Percentiles rank a stretch among this genome's conserved stretches.
Conservation (phyloP, 2,113 vertebrate genomes). For the Rissa tridactyla region DNA sequence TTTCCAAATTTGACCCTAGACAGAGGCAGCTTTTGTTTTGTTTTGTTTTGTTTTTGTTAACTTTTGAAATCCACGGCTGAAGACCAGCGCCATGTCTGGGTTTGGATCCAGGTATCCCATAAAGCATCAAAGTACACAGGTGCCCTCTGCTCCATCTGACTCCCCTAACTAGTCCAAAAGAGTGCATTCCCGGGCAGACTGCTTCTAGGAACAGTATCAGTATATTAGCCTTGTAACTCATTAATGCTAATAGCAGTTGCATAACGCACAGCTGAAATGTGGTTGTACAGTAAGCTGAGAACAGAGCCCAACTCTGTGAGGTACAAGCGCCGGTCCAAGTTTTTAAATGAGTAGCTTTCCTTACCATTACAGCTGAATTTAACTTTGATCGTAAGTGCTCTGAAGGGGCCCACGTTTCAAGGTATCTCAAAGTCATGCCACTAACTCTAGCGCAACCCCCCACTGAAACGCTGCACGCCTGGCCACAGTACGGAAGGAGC, state of each 20-base stretch:
- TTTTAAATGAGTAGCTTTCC: not conserved
- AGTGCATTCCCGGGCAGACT: not conserved
- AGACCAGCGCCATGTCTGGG: not conserved
- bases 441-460: not conserved
- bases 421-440: not conserved
- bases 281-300: not conserved
- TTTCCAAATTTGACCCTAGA: not conserved
- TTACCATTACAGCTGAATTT: not conserved
- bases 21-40: not conserved
- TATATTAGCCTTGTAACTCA: not conserved
- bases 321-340: not conserved
- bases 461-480: rapidly evolving
- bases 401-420: not conserved
- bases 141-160: not conserved
- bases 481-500: not conserved
- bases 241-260: constrained; percentile 60
- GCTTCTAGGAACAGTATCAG: constrained; percentile 49
- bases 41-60: too few species aligned
- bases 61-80: not conserved
- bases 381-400: not conserved
- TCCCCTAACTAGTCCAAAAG: not conserved
- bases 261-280: not conserved
- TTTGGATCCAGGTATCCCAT: not conserved
- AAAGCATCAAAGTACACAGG: not conserved
- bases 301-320: not conserved